Evolutionary conservation across 1,140 invertebrate species (phyloP), one percentile per base, ranked within the genome.

Genomic region (Diachasmimorpha longicaudata): DNA sequence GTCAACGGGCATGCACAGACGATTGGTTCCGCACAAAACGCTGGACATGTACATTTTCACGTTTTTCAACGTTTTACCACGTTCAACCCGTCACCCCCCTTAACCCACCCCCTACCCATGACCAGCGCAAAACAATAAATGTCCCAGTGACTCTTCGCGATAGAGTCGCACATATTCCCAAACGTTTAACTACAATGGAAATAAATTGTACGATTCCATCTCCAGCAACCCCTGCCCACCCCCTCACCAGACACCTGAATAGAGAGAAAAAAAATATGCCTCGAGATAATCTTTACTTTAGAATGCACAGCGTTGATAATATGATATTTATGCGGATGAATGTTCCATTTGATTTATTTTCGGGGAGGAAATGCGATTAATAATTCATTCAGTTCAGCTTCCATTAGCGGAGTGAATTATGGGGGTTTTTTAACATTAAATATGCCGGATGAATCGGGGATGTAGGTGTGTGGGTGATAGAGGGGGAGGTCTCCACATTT

Each of bases 151-250:
- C 58, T 23, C 23, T 25, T 31, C 19, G 58, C 58, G 58, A 63
- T 63, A 63, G 19, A 25, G 58, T 63, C 14, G 23, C 58, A 63
- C 19, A 63, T 63, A 25, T 31, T 14, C 23, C 58, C 58, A 23
- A 63, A 63, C 58, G 23, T 63, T 63, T 63, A 63, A 31, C 58
- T 63, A 63, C 58, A 63, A 63, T 48, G 19, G 8, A 36, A 23
- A 72, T 58, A 55, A 72, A 72, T 72, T 58, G 14, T 37, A 23
- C 46, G 42, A 71, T 71, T 48, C 44, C 70, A 71, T 48, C 25
- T 48, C 44, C 48, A 19, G 3, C 44, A 4, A 31, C 39, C 37
- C 37, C 16, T 55, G 48, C 19, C 48, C 5, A n/a, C 11, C 11
- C 3, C 44, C 44, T 3, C 11, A 48, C 1, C 11, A 16, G 44